Conservation (phyloP, 2,888 invertebrate species). For the Hofmannophila pseudospretella region DNA sequence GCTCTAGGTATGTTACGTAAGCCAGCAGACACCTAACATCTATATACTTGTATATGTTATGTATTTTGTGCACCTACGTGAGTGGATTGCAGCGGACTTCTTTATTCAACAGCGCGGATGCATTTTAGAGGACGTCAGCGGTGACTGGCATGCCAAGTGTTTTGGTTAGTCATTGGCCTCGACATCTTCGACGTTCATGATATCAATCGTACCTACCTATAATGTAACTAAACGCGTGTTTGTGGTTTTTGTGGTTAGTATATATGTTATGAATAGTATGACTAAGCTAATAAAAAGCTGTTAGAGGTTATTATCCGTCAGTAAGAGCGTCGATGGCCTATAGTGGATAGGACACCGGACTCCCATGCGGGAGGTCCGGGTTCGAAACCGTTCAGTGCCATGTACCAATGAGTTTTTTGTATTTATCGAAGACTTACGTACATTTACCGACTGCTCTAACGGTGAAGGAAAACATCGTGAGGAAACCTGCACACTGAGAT, state of each 20-base stretch:
- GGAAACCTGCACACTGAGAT: too few relatives aligned
- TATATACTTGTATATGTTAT: constrained; percentile 32
- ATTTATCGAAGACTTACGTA: too few relatives aligned
- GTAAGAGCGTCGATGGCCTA: too few relatives aligned
- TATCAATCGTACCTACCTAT: not conserved
- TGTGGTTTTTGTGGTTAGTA: constrained; percentile 2
- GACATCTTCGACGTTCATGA: constrained; percentile 9
- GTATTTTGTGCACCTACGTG: constrained; percentile 16
- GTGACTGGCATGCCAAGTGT: constrained; percentile 47
- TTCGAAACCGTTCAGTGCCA: too few relatives aligned
- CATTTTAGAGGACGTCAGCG: constrained; percentile 37
- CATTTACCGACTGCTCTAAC: too few relatives aligned
- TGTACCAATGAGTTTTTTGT: too few relatives aligned
- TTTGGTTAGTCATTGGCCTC: constrained; percentile 30
- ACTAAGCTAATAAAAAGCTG: not conserved
- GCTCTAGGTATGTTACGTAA: constrained; percentile 52
- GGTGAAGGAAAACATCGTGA: too few relatives aligned
- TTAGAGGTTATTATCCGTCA: too few relatives aligned
- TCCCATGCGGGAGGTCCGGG: too few relatives aligned
- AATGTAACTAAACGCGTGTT: not conserved
- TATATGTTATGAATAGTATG: not conserved
- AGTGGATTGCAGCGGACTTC: constrained; percentile 24
- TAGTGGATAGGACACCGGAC: too few relatives aligned
- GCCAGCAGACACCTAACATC: not conserved
- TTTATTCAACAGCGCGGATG: constrained; percentile 40